Evolutionary conservation across 2,888 invertebrate species (phyloP).

Genomic region (Geophilus truncorum): DNA sequence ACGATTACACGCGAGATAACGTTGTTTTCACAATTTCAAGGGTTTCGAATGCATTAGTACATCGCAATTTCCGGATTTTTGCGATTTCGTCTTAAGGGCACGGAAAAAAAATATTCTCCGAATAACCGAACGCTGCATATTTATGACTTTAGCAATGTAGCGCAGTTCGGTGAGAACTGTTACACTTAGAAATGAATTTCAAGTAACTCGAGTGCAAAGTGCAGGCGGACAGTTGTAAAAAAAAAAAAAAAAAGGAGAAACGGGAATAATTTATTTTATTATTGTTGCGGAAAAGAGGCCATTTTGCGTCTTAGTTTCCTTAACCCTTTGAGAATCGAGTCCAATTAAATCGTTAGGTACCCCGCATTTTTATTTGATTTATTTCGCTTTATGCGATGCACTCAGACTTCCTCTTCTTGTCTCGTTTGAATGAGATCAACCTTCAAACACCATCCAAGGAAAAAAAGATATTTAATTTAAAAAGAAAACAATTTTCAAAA

Average conservation of each 20-base stretch:
- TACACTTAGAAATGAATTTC: not conserved
- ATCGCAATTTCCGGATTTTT: too few relatives aligned
- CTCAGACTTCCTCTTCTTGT: not conserved
- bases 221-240: not conserved
- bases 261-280: too few relatives aligned
- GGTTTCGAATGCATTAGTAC: too few relatives aligned
- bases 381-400: not conserved
- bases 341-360: not conserved
- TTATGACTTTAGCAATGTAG: too few relatives aligned
- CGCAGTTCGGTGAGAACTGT: not conserved
- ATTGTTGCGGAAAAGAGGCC: not conserved
- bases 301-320: not conserved
- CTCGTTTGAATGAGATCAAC: too few relatives aligned
- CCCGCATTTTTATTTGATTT: too few relatives aligned
- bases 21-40: too few relatives aligned
- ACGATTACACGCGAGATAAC: too few relatives aligned
- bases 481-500: not conserved
- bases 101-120: too few relatives aligned
- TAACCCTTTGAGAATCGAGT: not conserved
- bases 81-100: too few relatives aligned
- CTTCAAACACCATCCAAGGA: not conserved
- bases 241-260: not conserved
- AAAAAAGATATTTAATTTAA: not conserved
- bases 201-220: not conserved
- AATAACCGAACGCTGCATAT: too few relatives aligned